Evolutionary conservation across 2,113 vertebrate genomes (phyloP).

Genomic region (Gyps fulvus): DNA sequence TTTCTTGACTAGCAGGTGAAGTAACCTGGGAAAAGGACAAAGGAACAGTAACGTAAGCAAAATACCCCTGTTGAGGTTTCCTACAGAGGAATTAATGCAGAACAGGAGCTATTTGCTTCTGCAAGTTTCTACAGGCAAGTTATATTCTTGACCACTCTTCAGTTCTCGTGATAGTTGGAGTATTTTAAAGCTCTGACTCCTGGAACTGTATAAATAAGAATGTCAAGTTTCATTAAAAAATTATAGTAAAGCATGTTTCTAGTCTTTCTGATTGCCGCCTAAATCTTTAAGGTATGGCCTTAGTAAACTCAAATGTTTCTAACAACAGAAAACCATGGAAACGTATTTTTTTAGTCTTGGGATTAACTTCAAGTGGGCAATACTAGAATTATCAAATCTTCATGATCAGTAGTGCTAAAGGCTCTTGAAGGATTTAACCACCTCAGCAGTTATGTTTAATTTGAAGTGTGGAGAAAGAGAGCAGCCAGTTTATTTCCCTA

Average conservation of each 20-base stretch:
- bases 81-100: neutral
- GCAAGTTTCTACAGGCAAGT: neutral
- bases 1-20: neutral
- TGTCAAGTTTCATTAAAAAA: neutral
- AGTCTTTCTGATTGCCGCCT: neutral
- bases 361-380: neutral
- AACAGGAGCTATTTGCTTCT: neutral
- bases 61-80: neutral
- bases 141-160: constrained; percentile 21
- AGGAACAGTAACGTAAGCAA: neutral
- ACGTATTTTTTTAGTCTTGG: neutral
- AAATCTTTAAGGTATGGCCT: neutral
- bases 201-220: neutral
- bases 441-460: constrained; percentile 5
- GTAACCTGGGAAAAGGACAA: neutral
- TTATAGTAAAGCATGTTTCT: neutral
- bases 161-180: neutral
- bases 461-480: neutral
- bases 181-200: neutral
- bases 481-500: constrained; percentile 18
- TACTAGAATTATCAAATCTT: neutral
- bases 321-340: neutral
- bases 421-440: neutral
- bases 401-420: neutral
- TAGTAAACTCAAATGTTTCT: neutral